Evolutionary conservation across 2,797 vertebrate species (phyloP).

Genomic region (Jordanella pulchra): DNA sequence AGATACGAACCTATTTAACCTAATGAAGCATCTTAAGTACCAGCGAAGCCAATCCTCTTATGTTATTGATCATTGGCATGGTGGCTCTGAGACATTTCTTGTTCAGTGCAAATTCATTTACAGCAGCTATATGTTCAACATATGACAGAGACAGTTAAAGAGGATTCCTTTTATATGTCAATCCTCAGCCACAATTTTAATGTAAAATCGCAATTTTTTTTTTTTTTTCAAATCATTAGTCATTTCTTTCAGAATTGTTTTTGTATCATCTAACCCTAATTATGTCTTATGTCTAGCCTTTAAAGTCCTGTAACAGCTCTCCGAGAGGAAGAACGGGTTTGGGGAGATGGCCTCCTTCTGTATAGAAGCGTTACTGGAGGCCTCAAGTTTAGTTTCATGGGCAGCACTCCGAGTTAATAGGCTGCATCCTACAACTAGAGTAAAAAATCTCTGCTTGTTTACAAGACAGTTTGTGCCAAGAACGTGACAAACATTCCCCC

Average conservation of each 20-base stretch:
- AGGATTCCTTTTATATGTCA: conserved; percentile 10
- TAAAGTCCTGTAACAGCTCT: conserved; percentile 11
- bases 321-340: conserved; percentile 18
- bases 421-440: conserved; percentile 38
- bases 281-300: conserved; percentile 5
- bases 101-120: conserved; percentile 19
- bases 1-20: conserved; percentile 43
- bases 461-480: conserved; percentile 33
- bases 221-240: too few relatives aligned
- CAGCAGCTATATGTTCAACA: conserved; percentile 3
- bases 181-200: not conserved
- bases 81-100: conserved; percentile 53
- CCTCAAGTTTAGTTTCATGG: conserved; percentile 34
- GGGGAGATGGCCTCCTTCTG: conserved; percentile 11
- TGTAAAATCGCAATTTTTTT: not conserved
- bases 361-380: conserved; percentile 5
- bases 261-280: not conserved
- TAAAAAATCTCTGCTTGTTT: conserved; percentile 40
- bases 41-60: conserved; percentile 34
- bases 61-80: conserved; percentile 11
- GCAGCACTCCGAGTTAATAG: conserved; percentile 45
- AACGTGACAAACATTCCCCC: conserved; percentile 31
- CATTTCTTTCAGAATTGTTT: not conserved
- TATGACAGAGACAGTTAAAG: conserved; percentile 2
- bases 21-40: conserved; percentile 21